Evolutionary conservation across 2,888 invertebrate species (phyloP), one percentile per base, ranked within the genome.

Genomic region (Yponomeuta sedellus): DNA sequence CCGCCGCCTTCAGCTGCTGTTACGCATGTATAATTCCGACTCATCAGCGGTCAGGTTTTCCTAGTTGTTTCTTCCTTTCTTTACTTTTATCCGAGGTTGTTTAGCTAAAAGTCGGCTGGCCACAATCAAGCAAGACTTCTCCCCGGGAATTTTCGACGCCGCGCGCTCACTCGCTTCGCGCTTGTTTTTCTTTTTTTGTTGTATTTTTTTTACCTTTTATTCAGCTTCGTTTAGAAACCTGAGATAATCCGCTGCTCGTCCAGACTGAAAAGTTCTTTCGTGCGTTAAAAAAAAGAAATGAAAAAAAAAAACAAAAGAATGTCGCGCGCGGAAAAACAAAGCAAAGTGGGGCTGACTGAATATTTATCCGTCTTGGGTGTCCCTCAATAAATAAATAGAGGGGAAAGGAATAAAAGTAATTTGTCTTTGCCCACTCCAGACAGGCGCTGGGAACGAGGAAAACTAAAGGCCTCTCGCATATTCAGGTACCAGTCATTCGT

Each of bases 11-110:
- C 59, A 59, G 59, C 59, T 59, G 59, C 52, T 44, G 64, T 64
- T 40, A 64, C 64, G 64, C 64, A 64, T 64, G 64, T 56, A 64
- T 64, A 64, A 64, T 64, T 64, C 56, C 6, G 11, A 20, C 64
- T 64, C 64, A 64, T 64, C 44, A 44, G 44, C 16, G 44, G 44
- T 56, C 0, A 63, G 39, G 40, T 44, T 64, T 62, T 56, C 22
- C 22, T 20, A 58, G 65, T 65, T 39, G 39, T 25, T 65, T 52
- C 44, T 52, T 52, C 44, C 44, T 12, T 52, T 52, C 44, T 52
- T 52, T 52, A 16, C 44, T 16, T 52, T 52, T 52, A 52, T 52
- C 16, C 16, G 16, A 3, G 12, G 44, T 52, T 44, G 44, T 16
- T 52, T 16, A 12, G 44, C 44, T 16, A 52, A 34, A 52, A 52